phyloP scores from a whole-genome alignment of 1,140 invertebrate species.

The Musca vetustissima region DNA sequence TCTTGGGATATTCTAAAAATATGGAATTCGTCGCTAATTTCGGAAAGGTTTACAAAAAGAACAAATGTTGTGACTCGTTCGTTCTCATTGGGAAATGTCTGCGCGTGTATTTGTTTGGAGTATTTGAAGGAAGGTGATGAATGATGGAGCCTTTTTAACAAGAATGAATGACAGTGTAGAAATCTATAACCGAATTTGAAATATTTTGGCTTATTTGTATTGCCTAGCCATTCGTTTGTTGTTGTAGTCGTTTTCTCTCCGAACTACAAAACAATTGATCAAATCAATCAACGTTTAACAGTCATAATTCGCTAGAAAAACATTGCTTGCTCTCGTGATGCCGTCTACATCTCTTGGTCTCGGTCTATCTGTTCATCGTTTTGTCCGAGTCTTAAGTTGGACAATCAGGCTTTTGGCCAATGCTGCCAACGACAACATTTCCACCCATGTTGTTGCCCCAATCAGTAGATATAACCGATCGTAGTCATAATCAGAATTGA shows the following conservation, averaged over 20 bases:
- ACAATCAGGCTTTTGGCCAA: no score
- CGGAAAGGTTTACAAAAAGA: conserved; percentile 2
- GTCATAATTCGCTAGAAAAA: conserved; percentile 30
- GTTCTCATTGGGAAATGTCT: neutral
- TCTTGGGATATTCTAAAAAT: neutral
- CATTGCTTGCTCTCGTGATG: neutral
- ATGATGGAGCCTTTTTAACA: neutral
- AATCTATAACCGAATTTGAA: neutral
- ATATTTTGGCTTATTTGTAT: neutral
- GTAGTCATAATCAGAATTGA: no score
- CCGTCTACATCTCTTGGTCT: no score
- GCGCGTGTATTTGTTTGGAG: neutral
- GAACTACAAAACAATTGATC: neutral
- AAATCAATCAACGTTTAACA: conserved; percentile 17
- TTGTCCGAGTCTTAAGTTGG: no score
- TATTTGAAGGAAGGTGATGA: conserved; percentile 5
- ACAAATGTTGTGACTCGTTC: neutral
- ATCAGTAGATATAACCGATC: no score
- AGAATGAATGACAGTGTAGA: conserved; percentile 6
- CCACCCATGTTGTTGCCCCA: no score
- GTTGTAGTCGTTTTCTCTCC: no score
- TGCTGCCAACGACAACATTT: no score
- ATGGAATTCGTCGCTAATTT: conserved; percentile 10
- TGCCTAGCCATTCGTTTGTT: no score
- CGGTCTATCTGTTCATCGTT: no score